Evolutionary conservation across 2,113 vertebrate species (phyloP).

Genomic region (Apus apus): DNA sequence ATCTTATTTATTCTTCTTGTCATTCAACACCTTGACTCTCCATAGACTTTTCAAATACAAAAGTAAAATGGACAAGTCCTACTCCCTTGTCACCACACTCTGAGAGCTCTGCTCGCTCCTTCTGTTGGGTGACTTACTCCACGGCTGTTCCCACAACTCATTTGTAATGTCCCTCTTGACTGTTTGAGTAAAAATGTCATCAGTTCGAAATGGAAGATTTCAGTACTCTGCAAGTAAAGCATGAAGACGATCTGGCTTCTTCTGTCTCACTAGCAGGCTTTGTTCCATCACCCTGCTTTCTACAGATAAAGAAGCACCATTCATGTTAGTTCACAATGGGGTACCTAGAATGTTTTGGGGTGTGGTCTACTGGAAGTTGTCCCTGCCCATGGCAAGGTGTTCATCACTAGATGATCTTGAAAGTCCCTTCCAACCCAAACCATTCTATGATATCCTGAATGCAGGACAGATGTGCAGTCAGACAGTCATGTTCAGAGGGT

Average conservation of each 20-base stretch:
- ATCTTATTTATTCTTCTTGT: background rate
- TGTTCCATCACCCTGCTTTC: background rate
- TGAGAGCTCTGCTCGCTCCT: background rate
- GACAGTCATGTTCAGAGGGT: accelerated
- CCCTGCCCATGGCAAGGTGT: too few species aligned
- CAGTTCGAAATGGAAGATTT: background rate
- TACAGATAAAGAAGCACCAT: background rate
- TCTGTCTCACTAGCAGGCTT: background rate
- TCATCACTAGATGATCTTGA: too few species aligned
- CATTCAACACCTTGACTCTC: background rate
- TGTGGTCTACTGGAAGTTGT: background rate
- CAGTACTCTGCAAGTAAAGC: background rate
- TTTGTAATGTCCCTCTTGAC: background rate
- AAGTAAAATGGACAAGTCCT: background rate
- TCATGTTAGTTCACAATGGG: background rate
- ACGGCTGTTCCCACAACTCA: background rate
- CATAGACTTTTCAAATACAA: background rate
- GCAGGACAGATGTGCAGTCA: background rate
- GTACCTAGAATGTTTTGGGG: background rate
- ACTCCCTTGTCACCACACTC: background rate
- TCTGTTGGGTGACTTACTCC: background rate
- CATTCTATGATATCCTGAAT: background rate
- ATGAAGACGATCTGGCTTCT: background rate
- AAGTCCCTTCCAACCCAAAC: too few species aligned
- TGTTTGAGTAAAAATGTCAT: background rate